phyloP scores from a whole-genome alignment of 1,140 invertebrate species.

The Lepidurus arcticus region DNA sequence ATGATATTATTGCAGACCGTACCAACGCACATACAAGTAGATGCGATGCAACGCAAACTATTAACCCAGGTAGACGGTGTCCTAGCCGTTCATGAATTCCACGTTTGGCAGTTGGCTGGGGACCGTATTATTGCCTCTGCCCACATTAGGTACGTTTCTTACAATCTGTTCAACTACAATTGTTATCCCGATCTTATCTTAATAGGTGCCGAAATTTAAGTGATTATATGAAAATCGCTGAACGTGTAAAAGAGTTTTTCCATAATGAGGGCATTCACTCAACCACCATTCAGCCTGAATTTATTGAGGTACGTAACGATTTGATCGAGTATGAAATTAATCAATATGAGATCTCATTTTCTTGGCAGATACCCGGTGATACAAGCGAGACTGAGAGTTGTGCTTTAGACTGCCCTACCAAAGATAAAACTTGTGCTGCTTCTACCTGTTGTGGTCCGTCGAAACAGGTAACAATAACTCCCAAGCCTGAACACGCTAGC shows the following conservation, averaged over 20 bases:
- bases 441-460: conserved; percentile 74
- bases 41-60: conserved; percentile 77
- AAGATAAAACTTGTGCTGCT: conserved; percentile 71
- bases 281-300: conserved; percentile 90
- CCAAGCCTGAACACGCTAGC: not conserved
- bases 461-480: conserved; percentile 54
- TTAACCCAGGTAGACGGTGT: conserved; percentile 81
- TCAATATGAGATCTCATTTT: conserved; percentile 34
- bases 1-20: conserved; percentile 85
- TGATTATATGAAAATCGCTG: conserved; percentile 86
- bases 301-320: conserved; percentile 59
- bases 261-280: conserved; percentile 88
- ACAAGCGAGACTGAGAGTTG: conserved; percentile 58
- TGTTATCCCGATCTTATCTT: conserved; percentile 31
- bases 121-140: conserved; percentile 89
- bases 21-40: conserved; percentile 86
- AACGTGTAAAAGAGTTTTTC: conserved; percentile 92
- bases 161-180: not conserved
- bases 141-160: conserved; percentile 63
- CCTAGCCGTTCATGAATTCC: conserved; percentile 86
- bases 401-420: conserved; percentile 77
- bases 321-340: conserved; percentile 37
- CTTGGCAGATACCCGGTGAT: conserved; percentile 49
- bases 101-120: conserved; percentile 88
- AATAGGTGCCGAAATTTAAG: conserved; percentile 73